Base-by-base conservation (phyloP, 2,888 invertebrate species). In the Lasioglossum marginatum region DNA sequence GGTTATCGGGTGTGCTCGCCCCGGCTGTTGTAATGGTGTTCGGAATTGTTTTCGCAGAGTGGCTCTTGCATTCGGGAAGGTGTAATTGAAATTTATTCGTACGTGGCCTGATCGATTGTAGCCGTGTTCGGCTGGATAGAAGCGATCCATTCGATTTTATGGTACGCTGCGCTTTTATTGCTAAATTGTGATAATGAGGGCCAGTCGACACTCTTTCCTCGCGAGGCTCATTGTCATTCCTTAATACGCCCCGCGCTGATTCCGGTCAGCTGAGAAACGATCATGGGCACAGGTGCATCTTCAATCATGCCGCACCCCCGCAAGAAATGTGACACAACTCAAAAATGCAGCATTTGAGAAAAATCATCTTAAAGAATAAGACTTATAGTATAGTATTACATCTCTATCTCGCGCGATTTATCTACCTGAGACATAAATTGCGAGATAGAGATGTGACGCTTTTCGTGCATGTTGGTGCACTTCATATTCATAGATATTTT, bases 31-130 rank as follows among this genome's bases (percentile, higher is more conserved):
- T 85, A 85, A 86, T 86, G 86, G 85, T 77, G 85, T 86, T 86
- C 52, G 68, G 77, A 68, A 86, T 86, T 85, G 85, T 86, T 85
- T 85, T 81, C 73, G 52, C n/a, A 23, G 77, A 75, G 75, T 81
- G 78, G 71, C 78, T 78, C 31, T 60, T 60, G 43, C 14, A 23
- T 4, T 43, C 34, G 5, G 77, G 63, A 81, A 85, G 77, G 37
- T 81, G 75, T 81, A 85, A 84, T 86, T 84, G 84, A 84, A 84
- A 79, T 83, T 85, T 83, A 83, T 85, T 63, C 70, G 34, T 19
- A 31, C 14, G 52, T 19, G 31, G 16, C 48, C 34, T 60, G 66
- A 82, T 71, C 23, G 82, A 77, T 16, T 37, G 37, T 14, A 23
- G 19, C 40, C 60, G 23, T 27, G 40, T 37, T 37, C 40, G 40